Percentiles rank a stretch among this genome's conserved stretches.
Conservation (phyloP, 2,888 invertebrate genomes). For the Chaitophorus viminalis region DNA sequence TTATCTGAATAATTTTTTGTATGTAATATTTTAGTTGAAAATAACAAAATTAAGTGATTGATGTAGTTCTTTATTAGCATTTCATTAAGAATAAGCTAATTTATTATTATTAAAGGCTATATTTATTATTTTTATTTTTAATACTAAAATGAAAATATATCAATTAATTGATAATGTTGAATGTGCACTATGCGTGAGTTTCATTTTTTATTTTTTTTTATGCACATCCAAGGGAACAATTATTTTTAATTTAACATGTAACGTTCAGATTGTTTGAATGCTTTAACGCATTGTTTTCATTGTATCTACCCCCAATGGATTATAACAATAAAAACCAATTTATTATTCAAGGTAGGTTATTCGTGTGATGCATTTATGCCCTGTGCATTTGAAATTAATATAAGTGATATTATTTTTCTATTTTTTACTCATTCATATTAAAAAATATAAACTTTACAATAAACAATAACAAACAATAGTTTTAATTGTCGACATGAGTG, state of each 20-base stretch:
- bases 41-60: not conserved
- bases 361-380: not conserved
- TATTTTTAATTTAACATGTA: conserved; percentile 28
- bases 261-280: conserved; percentile 12
- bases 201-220: conserved; percentile 19
- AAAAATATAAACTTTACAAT: no score
- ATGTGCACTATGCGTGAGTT: not conserved
- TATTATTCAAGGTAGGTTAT: conserved; percentile 31
- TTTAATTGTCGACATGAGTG: conserved; percentile 29
- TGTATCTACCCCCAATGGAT: conserved; percentile 19
- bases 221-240: not conserved
- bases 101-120: not conserved
- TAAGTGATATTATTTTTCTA: not conserved
- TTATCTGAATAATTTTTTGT: not conserved
- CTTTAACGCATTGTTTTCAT: conserved; percentile 7
- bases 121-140: not conserved
- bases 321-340: conserved; percentile 46
- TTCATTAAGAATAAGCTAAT: not conserved
- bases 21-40: not conserved
- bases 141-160: not conserved
- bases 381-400: not conserved
- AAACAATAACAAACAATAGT: no score
- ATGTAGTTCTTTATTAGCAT: not conserved
- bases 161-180: not conserved
- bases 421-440: not conserved